phyloP scores from a whole-genome alignment of 2,797 vertebrate genomes.

The Lacerta agilis region DNA sequence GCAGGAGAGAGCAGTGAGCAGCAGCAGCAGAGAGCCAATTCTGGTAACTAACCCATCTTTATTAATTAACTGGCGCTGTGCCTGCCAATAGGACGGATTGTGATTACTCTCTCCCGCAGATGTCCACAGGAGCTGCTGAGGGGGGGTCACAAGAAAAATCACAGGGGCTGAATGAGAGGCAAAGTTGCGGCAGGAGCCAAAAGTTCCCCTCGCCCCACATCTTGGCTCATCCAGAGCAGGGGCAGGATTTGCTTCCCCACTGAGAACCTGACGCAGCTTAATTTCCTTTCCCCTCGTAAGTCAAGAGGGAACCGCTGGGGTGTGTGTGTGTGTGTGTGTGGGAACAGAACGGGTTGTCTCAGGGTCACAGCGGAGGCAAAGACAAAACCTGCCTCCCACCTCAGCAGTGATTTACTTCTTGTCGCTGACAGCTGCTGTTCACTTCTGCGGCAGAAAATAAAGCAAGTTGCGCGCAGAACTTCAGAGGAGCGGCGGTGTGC shows the following conservation, averaged over 20 bases:
- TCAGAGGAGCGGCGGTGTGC: not conserved
- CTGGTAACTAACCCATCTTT: not conserved
- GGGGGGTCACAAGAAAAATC: not conserved
- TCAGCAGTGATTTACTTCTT: not conserved
- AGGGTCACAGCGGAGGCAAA: not conserved
- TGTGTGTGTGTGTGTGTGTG: not conserved
- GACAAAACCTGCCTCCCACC: not conserved
- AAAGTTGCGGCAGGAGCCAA: not conserved
- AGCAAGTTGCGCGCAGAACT: not conserved
- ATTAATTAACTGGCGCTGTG: slow-evolving; percentile 11
- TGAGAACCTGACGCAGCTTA: not conserved
- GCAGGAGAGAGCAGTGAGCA: not conserved
- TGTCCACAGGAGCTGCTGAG: not conserved
- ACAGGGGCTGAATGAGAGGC: not conserved
- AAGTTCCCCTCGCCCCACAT: not conserved
- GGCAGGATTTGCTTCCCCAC: not conserved
- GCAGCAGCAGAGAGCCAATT: not conserved
- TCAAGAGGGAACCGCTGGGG: not conserved
- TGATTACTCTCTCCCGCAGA: not conserved
- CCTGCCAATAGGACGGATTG: not conserved
- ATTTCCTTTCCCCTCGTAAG: not conserved
- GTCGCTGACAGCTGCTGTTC: not conserved
- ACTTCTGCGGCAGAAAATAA: not conserved
- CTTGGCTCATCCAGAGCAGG: not conserved
- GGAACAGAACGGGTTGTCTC: not conserved